Evolutionary conservation across 2,113 vertebrate species (phyloP).

Genomic region (Phalacrocorax aristotelis): DNA sequence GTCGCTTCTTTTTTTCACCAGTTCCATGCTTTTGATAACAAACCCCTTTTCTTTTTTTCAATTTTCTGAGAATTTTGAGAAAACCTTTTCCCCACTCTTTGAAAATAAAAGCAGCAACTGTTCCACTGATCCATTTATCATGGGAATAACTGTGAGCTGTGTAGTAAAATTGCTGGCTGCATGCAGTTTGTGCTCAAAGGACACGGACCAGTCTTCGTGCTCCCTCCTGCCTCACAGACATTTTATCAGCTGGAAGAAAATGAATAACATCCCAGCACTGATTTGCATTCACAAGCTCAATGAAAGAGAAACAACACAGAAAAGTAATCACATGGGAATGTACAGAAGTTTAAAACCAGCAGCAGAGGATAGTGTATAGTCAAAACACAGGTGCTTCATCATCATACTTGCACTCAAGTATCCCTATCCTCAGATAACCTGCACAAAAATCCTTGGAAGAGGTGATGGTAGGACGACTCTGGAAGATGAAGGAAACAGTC

Average conservation of each 20-base stretch:
- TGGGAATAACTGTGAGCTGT: not conserved
- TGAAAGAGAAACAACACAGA: not conserved
- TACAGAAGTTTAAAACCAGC: not conserved
- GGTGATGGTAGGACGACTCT: not conserved
- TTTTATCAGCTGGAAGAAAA: conserved; percentile 19
- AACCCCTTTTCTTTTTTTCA: not conserved
- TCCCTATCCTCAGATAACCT: not conserved
- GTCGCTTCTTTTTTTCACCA: not conserved
- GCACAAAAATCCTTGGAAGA: not conserved
- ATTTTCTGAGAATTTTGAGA: not conserved
- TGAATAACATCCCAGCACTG: not conserved
- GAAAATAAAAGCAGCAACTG: not conserved
- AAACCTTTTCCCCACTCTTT: not conserved
- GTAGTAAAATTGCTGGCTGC: not conserved
- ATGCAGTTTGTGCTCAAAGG: not conserved
- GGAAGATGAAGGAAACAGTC: not conserved
- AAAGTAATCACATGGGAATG: not conserved
- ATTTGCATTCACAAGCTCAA: conserved; percentile 20
- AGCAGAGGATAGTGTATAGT: not conserved
- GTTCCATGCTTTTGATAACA: not conserved
- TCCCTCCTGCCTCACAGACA: not conserved
- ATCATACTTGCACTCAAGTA: not conserved
- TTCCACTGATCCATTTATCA: not conserved
- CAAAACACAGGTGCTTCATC: conserved; percentile 11
- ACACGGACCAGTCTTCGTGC: not conserved